phyloP scores from a whole-genome alignment of 2,888 invertebrate species.

The Mactromeris polynyma region DNA sequence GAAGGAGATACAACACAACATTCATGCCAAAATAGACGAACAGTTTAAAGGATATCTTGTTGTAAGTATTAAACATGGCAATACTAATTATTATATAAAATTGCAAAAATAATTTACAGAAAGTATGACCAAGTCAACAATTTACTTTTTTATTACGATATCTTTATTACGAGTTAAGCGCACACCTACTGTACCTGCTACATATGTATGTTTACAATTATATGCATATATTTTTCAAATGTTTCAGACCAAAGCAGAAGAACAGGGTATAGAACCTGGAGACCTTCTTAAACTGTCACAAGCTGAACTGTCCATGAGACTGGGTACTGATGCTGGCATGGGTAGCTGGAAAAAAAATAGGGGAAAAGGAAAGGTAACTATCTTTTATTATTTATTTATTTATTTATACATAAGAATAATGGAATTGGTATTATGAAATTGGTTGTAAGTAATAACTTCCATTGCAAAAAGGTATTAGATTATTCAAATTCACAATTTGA shows the following conservation, averaged over 20 bases:
- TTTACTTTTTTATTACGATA: no score
- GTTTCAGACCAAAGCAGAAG: conserved; percentile 80
- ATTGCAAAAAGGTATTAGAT: not conserved
- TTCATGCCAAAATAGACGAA: conserved; percentile 83
- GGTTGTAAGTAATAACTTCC: not conserved
- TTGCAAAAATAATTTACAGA: no score
- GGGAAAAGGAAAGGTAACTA: conserved; percentile 76
- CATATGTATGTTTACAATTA: no score
- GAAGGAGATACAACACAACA: conserved; percentile 80
- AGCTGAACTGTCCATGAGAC: conserved; percentile 83
- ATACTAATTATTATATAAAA: no score
- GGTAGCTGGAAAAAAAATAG: conserved; percentile 73
- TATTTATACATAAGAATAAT: no score
- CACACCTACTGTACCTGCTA: not conserved
- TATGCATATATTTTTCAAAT: not conserved
- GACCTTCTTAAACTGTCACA: conserved; percentile 83
- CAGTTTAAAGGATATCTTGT: conserved; percentile 82
- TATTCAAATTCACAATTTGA: not conserved
- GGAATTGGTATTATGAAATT: no score
- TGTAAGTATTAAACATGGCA: conserved; percentile 71
- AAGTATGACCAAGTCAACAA: no score
- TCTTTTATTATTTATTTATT: not conserved
- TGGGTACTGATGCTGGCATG: conserved; percentile 80
- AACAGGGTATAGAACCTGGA: conserved; percentile 78
- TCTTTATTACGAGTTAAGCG: not conserved